phyloP scores from a whole-genome alignment of 37 sponge, comb jelly and placozoan species.

The Beroe ovata region DNA sequence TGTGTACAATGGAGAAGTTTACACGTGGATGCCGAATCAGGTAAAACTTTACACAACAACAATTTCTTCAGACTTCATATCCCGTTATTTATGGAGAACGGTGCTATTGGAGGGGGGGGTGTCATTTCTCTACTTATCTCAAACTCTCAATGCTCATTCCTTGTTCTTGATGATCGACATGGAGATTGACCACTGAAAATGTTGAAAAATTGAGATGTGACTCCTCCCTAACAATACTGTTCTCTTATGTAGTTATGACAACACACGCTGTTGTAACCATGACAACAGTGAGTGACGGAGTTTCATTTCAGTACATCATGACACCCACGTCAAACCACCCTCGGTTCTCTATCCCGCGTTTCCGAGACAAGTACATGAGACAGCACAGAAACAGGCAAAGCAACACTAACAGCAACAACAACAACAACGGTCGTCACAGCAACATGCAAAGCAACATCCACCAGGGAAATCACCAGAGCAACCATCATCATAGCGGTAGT shows the following conservation, averaged over 20 bases:
- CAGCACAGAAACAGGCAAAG: conserved; percentile 17
- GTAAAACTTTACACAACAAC: no score
- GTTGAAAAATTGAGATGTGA: no score
- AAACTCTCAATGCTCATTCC: no score
- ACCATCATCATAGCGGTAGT: neutral
- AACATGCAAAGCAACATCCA: neutral
- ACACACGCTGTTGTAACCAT: neutral
- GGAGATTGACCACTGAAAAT: no score
- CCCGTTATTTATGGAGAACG: neutral
- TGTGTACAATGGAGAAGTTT: conserved; percentile 32
- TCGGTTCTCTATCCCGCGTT: conserved; percentile 45
- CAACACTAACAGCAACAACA: conserved; percentile 55
- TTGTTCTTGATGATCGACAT: no score
- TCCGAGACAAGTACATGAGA: conserved; percentile 60
- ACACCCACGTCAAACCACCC: conserved; percentile 58
- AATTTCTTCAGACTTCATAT: no score
- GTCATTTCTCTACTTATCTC: no score
- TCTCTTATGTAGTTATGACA: no score
- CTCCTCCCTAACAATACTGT: no score
- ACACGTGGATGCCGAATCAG: conserved; percentile 60
- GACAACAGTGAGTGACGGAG: neutral
- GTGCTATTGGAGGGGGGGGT: neutral
- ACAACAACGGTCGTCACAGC: neutral
- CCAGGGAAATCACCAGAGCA: neutral
- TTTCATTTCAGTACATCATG: conserved; percentile 28